phyloP scores from a whole-genome alignment of 2,113 vertebrate genomes.

The Typhlomys cinereus region DNA sequence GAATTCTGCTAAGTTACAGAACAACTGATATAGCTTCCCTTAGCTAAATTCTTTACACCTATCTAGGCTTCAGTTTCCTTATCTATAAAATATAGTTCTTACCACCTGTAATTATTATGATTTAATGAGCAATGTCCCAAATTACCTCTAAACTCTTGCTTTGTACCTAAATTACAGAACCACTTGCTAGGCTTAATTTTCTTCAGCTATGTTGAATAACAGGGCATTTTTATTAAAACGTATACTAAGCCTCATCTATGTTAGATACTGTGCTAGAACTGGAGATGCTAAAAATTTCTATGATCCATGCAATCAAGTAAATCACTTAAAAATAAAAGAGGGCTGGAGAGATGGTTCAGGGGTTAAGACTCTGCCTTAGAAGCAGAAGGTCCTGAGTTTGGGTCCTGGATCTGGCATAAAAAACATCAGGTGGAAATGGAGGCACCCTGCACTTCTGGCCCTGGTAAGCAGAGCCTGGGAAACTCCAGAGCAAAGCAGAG shows the following conservation, averaged over 20 bases:
- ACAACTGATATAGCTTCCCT: not conserved
- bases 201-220: not conserved
- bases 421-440: too few species aligned
- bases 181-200: not conserved
- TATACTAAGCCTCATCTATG: not conserved
- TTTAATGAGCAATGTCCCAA: not conserved
- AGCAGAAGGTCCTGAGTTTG: too few species aligned
- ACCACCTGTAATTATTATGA: not conserved
- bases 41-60: conserved; percentile 5
- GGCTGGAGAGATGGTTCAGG: not conserved
- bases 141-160: conserved; percentile 1
- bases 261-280: not conserved
- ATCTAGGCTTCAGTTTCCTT: not conserved
- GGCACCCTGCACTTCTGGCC: too few species aligned
- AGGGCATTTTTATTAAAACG: conserved; percentile 5
- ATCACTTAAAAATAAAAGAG: not conserved
- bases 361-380: too few species aligned
- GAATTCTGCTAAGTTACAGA: conserved; percentile 30
- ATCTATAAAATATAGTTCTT: not conserved
- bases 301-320: not conserved
- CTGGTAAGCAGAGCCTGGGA: too few species aligned
- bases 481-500: too few species aligned
- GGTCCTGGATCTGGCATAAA: too few species aligned
- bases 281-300: not conserved
- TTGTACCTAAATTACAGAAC: not conserved